Base-by-base conservation (phyloP, 2,113 vertebrate species). In the Pleuronectes platessa region DNA sequence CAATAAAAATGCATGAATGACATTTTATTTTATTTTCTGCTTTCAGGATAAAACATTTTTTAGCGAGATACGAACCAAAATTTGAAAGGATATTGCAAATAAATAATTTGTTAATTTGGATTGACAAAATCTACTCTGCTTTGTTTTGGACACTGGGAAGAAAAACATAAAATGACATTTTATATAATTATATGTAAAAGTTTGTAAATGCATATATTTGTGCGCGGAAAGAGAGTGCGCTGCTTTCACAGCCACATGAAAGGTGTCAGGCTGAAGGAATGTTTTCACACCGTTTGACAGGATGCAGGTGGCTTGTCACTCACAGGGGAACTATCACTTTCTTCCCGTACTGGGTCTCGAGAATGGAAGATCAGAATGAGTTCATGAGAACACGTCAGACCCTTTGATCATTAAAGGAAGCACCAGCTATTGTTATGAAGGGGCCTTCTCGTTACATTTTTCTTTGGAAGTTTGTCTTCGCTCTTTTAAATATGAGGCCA, bases 181-280 rank as follows among this genome's bases (percentile, higher is more conserved):
- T 10, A 40, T 11, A 42, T 42, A 42, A 12, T 42, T 42, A 42
- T 42, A 13, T 42, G 2, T 11, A 42, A 42, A 42, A 12, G 11
- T n/a, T 3, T 53, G 2, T 24, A 1, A 24, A 24, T 24, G 1
- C 62, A 3, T 35, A 35, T 69, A 23, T 6, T 18, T n/a, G 17
- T 42, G 31, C 21, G 4, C 11, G n/a, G 11, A 47, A 65, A 24
- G 15, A 37, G 5, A 45, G 13, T 12, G 11, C 7, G 0, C 20
- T 15, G 5, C 59, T 61, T 69, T 71, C 15, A 37, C 31, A 53
- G 8, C 47, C 37, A 58, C 67, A 69, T 71, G 40, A 51, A 54
- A n/a, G 20, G 51, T 20, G 18, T 54, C 9, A 9, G 4, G 49
- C 7, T 54, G 51, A n/a, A 7, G 20, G 51, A 54, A n/a, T 9